Percentiles rank a stretch among this genome's conserved stretches.
These are phyloP conservation scores for Halocynthia roretzi DNA, from an alignment of 23 tunicate genomes.

Conservation along the genomic window DNA sequence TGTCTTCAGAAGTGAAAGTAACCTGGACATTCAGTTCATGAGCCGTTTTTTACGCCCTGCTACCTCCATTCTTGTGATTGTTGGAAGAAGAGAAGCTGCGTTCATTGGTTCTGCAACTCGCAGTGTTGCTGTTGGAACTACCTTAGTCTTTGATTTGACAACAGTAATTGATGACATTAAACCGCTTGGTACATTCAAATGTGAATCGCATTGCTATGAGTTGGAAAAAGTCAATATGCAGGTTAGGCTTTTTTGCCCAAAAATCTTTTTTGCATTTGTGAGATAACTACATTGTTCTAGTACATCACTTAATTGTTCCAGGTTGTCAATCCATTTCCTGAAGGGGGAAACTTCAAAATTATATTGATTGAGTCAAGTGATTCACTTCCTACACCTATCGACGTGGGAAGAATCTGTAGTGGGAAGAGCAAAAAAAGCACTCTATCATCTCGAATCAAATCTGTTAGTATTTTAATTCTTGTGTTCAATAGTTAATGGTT, in stretches of 20 bases:
- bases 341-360: slow-evolving; percentile 55
- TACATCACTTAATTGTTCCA: background rate
- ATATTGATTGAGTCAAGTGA: slow-evolving; percentile 74
- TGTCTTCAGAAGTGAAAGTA: slow-evolving; percentile 37
- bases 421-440: slow-evolving; percentile 48
- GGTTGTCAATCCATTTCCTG: slow-evolving; percentile 62
- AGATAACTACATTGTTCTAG: background rate
- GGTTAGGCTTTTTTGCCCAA: slow-evolving; percentile 16
- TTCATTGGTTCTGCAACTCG: slow-evolving; percentile 6
- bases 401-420: slow-evolving; percentile 43
- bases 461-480: slow-evolving; percentile 32
- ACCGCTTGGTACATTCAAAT: slow-evolving; percentile 33
- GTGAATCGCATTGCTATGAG: slow-evolving; percentile 75
- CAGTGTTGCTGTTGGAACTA: slow-evolving; percentile 48
- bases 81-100: slow-evolving; percentile 32
- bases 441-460: slow-evolving; percentile 63
- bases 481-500: background rate
- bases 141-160: slow-evolving; percentile 65
- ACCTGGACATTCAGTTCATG: slow-evolving; percentile 63
- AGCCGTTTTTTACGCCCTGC: slow-evolving; percentile 86
- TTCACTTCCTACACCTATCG: slow-evolving; percentile 80
- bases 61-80: slow-evolving; percentile 66
- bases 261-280: background rate
- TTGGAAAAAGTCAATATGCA: slow-evolving; percentile 37
- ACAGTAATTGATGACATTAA: slow-evolving; percentile 58